Evolutionary conservation across 2,113 vertebrate species (phyloP), one percentile per base, ranked within the genome.

Genomic region (Albula goreensis): DNA sequence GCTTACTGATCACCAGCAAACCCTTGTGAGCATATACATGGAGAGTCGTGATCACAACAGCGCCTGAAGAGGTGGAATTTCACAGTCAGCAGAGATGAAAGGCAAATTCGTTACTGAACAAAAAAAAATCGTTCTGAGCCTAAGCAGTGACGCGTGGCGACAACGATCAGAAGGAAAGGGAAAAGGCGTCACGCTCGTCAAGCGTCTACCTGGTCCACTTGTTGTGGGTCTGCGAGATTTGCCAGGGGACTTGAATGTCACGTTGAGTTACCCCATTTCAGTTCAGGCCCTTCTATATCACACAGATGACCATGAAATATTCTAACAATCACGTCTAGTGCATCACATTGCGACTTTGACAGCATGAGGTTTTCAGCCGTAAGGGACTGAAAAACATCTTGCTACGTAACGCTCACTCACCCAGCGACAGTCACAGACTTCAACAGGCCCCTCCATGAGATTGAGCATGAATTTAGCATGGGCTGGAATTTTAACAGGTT

Each of bases 241-340:
- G 93, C 95, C 94, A 92, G 89, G 95, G 95, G 95, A 95, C 93
- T 93, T 91, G 91, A 94, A 94, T 95, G 95, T 96, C 95, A 95
- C 93, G 93, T 95, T 95, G 93, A 93, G 94, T 91, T 93, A 93
- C 94, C 88, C 92, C 93, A 91, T 95, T 94, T 94, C 94, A 93
- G 94, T 94, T 95, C 94, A 95, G 89, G 91, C 92, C 92, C 92
- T 92, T 85, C 90, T 86, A 86, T 19, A 66, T 70, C 84, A 87
- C 92, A 87, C 93, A 92, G 92, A 93, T 94, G 93, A 94, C 95
- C 94, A 93, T 94, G 94, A 96, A 95, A 94, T 95, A 95, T 94
- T 93, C 94, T 94, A 95, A 94, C 93, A 93, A 94, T 95, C 92
- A 94, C 93, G 93, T 93, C 92, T 94, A 92, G 91, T 90, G 94